phyloP scores from a whole-genome alignment of 2,888 invertebrate species.

The Ectemnius lituratus region DNA sequence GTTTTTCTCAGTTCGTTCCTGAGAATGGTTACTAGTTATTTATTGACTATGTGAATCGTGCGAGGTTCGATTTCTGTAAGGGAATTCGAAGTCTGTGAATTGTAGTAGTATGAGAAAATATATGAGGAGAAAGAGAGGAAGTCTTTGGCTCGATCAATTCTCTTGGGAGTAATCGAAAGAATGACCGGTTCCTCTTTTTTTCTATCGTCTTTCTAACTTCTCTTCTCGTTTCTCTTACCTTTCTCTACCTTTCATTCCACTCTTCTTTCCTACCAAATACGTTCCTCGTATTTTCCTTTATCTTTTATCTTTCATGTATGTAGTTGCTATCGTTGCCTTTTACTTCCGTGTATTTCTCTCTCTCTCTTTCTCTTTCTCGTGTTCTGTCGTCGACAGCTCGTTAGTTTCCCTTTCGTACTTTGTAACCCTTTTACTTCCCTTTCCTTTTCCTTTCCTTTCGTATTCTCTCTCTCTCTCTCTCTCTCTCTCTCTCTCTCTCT shows the following conservation, averaged over 20 bases:
- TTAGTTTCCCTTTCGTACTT: conserved; percentile 9
- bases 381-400: background rate
- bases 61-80: too few relatives aligned
- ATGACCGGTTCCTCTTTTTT: conserved; percentile 3
- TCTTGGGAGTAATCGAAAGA: conserved; percentile 27
- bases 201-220: background rate
- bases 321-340: background rate
- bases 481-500: too few relatives aligned
- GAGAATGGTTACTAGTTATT: too few relatives aligned
- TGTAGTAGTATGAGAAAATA: conserved; percentile 25
- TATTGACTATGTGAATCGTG: too few relatives aligned
- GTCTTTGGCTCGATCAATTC: conserved; percentile 34
- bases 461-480: too few relatives aligned
- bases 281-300: background rate
- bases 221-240: background rate
- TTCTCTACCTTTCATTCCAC: background rate
- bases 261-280: background rate
- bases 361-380: background rate
- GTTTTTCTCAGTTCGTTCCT: too few relatives aligned
- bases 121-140: conserved; percentile 15
- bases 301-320: background rate
- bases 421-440: background rate
- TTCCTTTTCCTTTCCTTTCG: too few relatives aligned
- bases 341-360: background rate
- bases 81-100: background rate